These are phyloP conservation scores for Ptilonorhynchus violaceus DNA, from an alignment of 2,113 vertebrate genomes.

Conservation along the genomic window DNA sequence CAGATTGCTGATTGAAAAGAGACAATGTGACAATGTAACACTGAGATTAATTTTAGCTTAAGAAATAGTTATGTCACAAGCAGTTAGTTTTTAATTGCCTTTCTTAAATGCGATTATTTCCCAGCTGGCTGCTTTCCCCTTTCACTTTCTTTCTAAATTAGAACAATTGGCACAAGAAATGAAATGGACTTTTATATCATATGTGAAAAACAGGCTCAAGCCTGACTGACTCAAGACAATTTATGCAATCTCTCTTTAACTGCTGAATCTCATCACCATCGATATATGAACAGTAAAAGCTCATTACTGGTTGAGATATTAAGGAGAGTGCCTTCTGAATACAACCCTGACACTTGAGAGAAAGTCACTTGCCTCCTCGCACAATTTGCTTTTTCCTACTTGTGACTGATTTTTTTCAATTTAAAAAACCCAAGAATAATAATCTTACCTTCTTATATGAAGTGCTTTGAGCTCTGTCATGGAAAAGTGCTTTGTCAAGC, in stretches of 20 bases:
- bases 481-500: background rate
- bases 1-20: background rate
- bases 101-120: background rate
- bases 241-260: background rate
- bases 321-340: background rate
- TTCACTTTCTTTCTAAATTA: background rate
- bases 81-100: background rate
- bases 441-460: background rate
- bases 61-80: background rate
- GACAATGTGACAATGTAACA: background rate
- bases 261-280: background rate
- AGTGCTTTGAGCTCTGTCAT: background rate
- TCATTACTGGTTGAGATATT: background rate
- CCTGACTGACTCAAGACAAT: background rate
- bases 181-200: background rate
- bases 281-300: background rate
- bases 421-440: background rate
- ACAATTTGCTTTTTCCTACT: background rate
- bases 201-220: background rate
- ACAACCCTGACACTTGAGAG: background rate
- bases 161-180: background rate
- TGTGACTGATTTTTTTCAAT: background rate
- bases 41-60: background rate
- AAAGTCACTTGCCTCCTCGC: background rate
- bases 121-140: background rate